Percentiles rank a stretch among this genome's conserved stretches.
These are phyloP conservation scores for Pollenia griseotomentosa DNA, from an alignment of 2,888 invertebrate species.

Conservation along the genomic window DNA sequence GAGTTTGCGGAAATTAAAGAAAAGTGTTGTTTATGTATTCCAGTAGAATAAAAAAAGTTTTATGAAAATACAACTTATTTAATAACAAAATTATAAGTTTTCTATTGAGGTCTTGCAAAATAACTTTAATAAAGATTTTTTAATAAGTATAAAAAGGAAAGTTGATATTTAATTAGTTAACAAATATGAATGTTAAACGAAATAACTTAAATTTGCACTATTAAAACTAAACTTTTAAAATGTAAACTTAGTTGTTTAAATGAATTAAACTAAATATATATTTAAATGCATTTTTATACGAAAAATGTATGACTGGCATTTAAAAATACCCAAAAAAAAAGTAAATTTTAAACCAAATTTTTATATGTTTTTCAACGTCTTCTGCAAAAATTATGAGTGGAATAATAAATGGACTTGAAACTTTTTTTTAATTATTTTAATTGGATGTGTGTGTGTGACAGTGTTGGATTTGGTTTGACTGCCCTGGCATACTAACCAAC, in stretches of 20 bases:
- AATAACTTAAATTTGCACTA: neutral
- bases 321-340: slow-evolving; percentile 17
- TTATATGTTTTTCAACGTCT: slow-evolving; percentile 34
- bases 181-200: neutral
- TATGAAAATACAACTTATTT: too few relatives aligned
- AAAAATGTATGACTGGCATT: slow-evolving; percentile 22
- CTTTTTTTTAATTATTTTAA: neutral
- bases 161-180: neutral
- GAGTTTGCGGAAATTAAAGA: too few relatives aligned
- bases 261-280: neutral
- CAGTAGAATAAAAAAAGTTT: too few relatives aligned
- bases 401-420: slow-evolving; percentile 56
- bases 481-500: slow-evolving; percentile 68
- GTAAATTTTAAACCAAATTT: neutral
- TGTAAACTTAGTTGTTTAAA: neutral
- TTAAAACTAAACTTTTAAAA: neutral
- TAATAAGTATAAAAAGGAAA: too few relatives aligned
- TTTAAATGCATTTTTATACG: neutral
- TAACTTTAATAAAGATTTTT: too few relatives aligned
- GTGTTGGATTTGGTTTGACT: slow-evolving; percentile 18
- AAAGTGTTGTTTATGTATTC: too few relatives aligned
- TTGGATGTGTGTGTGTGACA: neutral
- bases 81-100: too few relatives aligned
- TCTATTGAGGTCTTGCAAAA: too few relatives aligned
- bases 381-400: slow-evolving; percentile 59